These are phyloP conservation scores for Dermolepida albohirtum DNA, from an alignment of 2,888 invertebrate genomes.

Conservation along the genomic window DNA sequence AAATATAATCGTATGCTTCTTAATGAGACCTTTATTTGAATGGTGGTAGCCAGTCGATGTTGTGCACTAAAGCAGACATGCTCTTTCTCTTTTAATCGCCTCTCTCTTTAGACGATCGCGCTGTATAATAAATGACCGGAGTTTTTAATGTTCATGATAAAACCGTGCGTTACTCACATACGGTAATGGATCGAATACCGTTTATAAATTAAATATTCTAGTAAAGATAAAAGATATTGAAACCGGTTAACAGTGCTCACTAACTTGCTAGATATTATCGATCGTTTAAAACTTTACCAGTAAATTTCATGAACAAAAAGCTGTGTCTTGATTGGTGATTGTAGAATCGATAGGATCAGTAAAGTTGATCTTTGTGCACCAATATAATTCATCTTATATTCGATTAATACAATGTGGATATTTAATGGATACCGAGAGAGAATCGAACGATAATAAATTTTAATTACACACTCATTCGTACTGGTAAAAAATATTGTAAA, in stretches of 20 bases:
- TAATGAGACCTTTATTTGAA: constrained; percentile 32
- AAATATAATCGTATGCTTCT: constrained; percentile 35
- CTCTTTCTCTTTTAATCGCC: constrained; percentile 29
- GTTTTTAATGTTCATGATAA: constrained; percentile 44
- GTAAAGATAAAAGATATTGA: constrained; percentile 46
- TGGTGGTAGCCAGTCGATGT: constrained; percentile 18
- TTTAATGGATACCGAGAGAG: too few relatives aligned
- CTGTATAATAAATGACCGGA: constrained; percentile 42
- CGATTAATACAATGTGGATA: too few relatives aligned
- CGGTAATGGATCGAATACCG: constrained; percentile 58
- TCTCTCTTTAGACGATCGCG: constrained; percentile 31
- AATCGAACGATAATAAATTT: too few relatives aligned
- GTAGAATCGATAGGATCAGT: constrained; percentile 18
- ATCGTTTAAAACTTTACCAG: constrained; percentile 18
- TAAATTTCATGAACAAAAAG: constrained; percentile 32
- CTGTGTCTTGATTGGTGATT: constrained; percentile 28
- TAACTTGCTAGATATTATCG: constrained; percentile 33
- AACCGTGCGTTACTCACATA: constrained; percentile 44
- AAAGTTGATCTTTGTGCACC: neutral
- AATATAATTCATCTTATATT: neutral
- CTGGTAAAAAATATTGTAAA: too few relatives aligned
- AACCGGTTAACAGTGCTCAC: constrained; percentile 46
- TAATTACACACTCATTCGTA: too few relatives aligned
- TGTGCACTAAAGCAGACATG: constrained; percentile 21
- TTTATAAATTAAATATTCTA: constrained; percentile 61